A percentile compares a stretch with the other conserved stretches of the same genome.
Conservation (phyloP, 2,888 invertebrate genomes). For the Drosophila mimetica region DNA sequence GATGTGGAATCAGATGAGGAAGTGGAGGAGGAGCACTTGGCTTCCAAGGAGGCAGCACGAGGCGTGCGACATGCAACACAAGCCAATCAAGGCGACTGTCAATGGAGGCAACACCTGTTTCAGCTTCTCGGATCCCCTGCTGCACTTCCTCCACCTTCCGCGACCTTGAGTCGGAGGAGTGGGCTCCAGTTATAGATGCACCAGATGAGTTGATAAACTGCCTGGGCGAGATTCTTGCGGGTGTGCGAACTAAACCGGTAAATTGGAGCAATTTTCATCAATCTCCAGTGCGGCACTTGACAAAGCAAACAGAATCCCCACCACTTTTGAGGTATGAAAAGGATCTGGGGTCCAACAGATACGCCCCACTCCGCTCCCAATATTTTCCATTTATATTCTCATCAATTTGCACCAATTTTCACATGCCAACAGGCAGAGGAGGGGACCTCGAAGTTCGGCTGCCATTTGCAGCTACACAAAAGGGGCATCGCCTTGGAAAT, state of each 20-base stretch:
- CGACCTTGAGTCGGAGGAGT: constrained; percentile 60
- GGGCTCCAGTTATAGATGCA: constrained; percentile 1
- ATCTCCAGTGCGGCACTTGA: constrained; percentile 31
- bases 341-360: constrained; percentile 5
- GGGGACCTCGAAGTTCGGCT: constrained; percentile 34
- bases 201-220: constrained; percentile 25
- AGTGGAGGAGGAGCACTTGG: constrained; percentile 26
- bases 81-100: constrained; percentile 71
- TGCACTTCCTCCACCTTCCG: constrained; percentile 26
- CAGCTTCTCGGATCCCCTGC: not conserved
- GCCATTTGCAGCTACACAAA: constrained; percentile 65
- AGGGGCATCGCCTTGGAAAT: constrained; percentile 58
- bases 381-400: constrained; percentile 39
- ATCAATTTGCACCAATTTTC: constrained; percentile 41
- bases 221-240: constrained; percentile 30
- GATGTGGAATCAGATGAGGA: constrained; percentile 11
- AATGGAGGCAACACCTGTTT: constrained; percentile 68
- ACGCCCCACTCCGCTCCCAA: constrained; percentile 12
- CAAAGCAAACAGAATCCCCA: constrained; percentile 32
- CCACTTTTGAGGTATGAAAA: not conserved
- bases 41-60: constrained; percentile 18
- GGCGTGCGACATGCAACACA: constrained; percentile 65
- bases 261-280: constrained; percentile 34
- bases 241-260: constrained; percentile 45
- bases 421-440: constrained; percentile 19